Conservation (phyloP, 2,888 invertebrate species). For the Amorpha juglandis region DNA sequence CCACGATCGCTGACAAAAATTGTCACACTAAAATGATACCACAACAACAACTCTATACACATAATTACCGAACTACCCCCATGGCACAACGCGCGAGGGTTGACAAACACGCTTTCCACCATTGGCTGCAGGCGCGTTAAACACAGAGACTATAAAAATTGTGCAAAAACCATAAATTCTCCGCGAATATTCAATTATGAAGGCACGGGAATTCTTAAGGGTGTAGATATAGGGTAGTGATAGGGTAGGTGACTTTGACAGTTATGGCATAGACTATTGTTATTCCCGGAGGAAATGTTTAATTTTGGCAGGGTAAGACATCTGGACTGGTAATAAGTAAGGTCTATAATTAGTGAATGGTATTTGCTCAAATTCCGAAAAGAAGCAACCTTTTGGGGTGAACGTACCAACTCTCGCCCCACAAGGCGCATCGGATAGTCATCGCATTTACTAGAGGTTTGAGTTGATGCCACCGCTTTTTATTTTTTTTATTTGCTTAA, state of each 20-base stretch:
- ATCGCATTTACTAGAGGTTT: no score
- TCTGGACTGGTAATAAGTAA: no score
- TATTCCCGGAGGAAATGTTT: neutral
- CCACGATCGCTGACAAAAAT: no score
- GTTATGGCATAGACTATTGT: conserved; percentile 32
- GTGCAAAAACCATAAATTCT: conserved; percentile 75
- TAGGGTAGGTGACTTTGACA: conserved; percentile 30
- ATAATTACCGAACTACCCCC: conserved; percentile 39
- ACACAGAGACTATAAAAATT: conserved; percentile 78
- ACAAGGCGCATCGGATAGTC: no score
- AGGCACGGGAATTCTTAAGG: conserved; percentile 32
- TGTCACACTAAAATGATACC: conserved; percentile 27
- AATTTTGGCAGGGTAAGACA: neutral
- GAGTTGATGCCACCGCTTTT: no score
- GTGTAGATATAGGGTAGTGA: conserved; percentile 25
- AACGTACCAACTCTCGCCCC: no score
- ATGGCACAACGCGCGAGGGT: conserved; percentile 52
- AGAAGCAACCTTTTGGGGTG: no score
- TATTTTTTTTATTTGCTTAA: no score
- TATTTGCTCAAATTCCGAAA: no score
- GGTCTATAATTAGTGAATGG: no score
- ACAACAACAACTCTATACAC: conserved; percentile 34
- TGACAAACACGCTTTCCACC: conserved; percentile 71
- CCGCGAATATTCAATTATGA: conserved; percentile 70
- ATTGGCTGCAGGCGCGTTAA: conserved; percentile 75